A percentile compares a stretch with the other conserved stretches of the same genome.
phyloP scores from a whole-genome alignment of 2,113 vertebrate genomes.

The Mustelus asterias region DNA sequence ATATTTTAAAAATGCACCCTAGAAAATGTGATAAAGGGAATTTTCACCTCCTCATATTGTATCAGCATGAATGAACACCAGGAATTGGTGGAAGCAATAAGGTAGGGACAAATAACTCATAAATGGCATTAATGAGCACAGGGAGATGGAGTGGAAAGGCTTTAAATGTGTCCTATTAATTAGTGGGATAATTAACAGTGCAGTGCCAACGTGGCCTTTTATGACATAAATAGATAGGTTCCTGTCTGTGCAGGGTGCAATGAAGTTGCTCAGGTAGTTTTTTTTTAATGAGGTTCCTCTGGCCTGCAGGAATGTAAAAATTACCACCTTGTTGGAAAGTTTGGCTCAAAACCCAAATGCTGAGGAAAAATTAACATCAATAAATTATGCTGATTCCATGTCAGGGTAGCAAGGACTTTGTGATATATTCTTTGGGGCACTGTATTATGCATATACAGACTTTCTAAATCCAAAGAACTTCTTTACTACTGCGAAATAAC shows the following conservation, averaged over 20 bases:
- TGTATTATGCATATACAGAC: background rate
- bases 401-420: background rate
- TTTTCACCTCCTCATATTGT: background rate
- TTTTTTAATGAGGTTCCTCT: conserved; percentile 43
- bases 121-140: conserved; percentile 59
- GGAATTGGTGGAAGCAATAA: conserved; percentile 47
- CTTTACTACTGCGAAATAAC: background rate
- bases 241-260: conserved; percentile 50
- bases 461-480: background rate
- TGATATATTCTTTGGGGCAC: background rate
- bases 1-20: background rate
- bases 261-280: conserved; percentile 49
- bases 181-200: conserved; percentile 60
- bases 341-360: background rate
- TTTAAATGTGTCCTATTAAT: conserved; percentile 63
- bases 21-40: background rate
- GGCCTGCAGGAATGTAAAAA: background rate
- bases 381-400: background rate
- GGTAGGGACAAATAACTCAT: conserved; percentile 57
- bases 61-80: conserved; percentile 2
- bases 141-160: conserved; percentile 59
- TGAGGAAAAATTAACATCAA: background rate
- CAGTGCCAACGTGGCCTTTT: conserved; percentile 55
- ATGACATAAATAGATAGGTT: conserved; percentile 58
- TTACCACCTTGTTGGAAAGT: background rate